A percentile compares a stretch with the other conserved stretches of the same genome.
These are phyloP conservation scores for Magallana gigas DNA, from an alignment of 1,140 invertebrate species.

Conservation along the genomic window DNA sequence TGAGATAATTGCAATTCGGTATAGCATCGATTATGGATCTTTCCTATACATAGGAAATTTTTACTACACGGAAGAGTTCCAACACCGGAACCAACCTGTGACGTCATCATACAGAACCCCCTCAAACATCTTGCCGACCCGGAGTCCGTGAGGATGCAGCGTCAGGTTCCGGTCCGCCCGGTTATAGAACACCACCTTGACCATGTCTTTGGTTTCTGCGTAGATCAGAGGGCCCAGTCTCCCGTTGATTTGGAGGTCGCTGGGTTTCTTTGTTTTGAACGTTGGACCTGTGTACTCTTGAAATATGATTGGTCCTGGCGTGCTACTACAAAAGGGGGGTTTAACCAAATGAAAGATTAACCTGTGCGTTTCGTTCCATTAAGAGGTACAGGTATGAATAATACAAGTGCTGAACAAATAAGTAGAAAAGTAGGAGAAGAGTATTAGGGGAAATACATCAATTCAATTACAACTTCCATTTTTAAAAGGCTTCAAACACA, in stretches of 20 bases:
- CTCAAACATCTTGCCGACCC: constrained; percentile 46
- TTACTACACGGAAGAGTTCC: background rate
- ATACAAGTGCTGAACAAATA: too few relatives aligned
- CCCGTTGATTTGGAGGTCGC: background rate
- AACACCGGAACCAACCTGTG: background rate
- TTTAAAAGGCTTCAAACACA: too few relatives aligned
- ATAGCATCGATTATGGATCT: too few relatives aligned
- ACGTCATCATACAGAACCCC: constrained; percentile 48
- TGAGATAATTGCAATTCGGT: too few relatives aligned
- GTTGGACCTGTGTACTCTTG: constrained; percentile 63
- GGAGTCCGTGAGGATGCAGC: constrained; percentile 45
- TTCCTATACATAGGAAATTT: too few relatives aligned
- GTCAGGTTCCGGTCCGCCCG: constrained; percentile 33
- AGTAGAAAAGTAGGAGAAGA: too few relatives aligned
- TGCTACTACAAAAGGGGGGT: background rate
- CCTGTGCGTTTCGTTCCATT: too few relatives aligned
- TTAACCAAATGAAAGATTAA: too few relatives aligned
- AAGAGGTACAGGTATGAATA: too few relatives aligned
- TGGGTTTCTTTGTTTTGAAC: constrained; percentile 46
- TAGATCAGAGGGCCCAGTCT: constrained; percentile 66
- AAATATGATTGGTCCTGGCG: constrained; percentile 42
- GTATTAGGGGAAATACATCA: too few relatives aligned
- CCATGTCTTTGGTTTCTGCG: constrained; percentile 63
- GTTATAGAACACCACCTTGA: constrained; percentile 62
- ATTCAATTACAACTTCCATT: too few relatives aligned